Conservation (phyloP, 2,888 invertebrate genomes). For the Aquatica leii region DNA sequence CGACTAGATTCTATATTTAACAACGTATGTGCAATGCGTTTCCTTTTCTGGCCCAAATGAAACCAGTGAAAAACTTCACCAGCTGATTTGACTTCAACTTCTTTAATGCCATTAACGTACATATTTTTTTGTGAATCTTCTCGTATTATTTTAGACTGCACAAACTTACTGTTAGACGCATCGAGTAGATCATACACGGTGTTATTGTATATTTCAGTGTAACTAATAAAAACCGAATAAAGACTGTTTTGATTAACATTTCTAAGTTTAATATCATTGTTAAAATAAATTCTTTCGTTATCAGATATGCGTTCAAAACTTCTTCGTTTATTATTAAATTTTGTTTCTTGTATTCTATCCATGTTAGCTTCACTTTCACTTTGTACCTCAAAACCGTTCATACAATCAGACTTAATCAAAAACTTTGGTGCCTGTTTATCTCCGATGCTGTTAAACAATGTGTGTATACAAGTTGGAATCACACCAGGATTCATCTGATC, state of each 20-base stretch:
- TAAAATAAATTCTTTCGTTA: conserved; percentile 49
- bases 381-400: conserved; percentile 94
- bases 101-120: conserved; percentile 93
- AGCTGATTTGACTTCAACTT: conserved; percentile 92
- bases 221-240: conserved; percentile 50
- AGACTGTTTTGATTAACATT: conserved; percentile 83
- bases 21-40: conserved; percentile 91
- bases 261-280: conserved; percentile 64
- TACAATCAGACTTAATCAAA: conserved; percentile 90
- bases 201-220: conserved; percentile 59
- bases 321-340: conserved; percentile 30
- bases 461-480: conserved; percentile 88
- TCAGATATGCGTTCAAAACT: conserved; percentile 20
- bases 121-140: conserved; percentile 88
- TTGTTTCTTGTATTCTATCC: conserved; percentile 61
- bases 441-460: conserved; percentile 90
- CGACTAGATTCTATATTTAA: conserved; percentile 96
- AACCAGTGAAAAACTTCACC: conserved; percentile 95
- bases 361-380: conserved; percentile 87
- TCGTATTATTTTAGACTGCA: conserved; percentile 87
- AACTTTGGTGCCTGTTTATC: conserved; percentile 87
- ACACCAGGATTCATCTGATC: conserved; percentile 80
- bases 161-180: conserved; percentile 72
- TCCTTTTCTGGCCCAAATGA: conserved; percentile 84
- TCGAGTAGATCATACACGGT: conserved; percentile 95